A percentile compares a stretch with the other conserved stretches of the same genome.
phyloP scores from a whole-genome alignment of 2,888 invertebrate species.

The Tinea trinotella region DNA sequence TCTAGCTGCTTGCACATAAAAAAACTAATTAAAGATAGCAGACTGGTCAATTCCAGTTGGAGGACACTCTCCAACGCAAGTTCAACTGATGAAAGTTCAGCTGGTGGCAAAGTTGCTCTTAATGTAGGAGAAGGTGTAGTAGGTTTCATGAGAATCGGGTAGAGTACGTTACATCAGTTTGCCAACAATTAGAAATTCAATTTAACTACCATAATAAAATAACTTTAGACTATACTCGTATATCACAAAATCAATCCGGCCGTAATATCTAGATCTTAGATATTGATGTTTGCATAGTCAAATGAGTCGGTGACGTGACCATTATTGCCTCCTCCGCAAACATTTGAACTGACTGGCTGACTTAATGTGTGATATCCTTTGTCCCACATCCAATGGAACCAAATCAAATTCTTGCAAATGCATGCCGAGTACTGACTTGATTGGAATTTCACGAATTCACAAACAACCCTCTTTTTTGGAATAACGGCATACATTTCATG shows the following conservation, averaged over 20 bases:
- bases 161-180: too few relatives aligned
- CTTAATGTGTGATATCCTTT: constrained; percentile 16
- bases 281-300: constrained; percentile 15
- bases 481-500: too few relatives aligned
- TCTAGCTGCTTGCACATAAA: too few relatives aligned
- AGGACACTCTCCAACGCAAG: too few relatives aligned
- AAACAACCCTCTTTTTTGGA: too few relatives aligned
- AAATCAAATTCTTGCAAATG: constrained; percentile 13
- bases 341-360: constrained; percentile 29
- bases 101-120: neutral
- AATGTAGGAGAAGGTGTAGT: too few relatives aligned
- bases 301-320: constrained; percentile 15
- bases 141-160: too few relatives aligned
- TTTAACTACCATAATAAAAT: too few relatives aligned
- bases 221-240: neutral
- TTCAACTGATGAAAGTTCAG: neutral
- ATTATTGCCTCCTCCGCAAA: constrained; percentile 61
- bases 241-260: neutral
- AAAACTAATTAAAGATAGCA: too few relatives aligned
- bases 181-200: too few relatives aligned
- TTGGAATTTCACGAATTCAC: too few relatives aligned
- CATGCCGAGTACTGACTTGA: neutral
- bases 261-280: neutral
- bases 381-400: neutral
- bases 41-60: too few relatives aligned